Percentiles rank a stretch among this genome's conserved stretches.
Evolutionary conservation across 2,797 vertebrate species (phyloP).

Genomic region (Otus scops): DNA sequence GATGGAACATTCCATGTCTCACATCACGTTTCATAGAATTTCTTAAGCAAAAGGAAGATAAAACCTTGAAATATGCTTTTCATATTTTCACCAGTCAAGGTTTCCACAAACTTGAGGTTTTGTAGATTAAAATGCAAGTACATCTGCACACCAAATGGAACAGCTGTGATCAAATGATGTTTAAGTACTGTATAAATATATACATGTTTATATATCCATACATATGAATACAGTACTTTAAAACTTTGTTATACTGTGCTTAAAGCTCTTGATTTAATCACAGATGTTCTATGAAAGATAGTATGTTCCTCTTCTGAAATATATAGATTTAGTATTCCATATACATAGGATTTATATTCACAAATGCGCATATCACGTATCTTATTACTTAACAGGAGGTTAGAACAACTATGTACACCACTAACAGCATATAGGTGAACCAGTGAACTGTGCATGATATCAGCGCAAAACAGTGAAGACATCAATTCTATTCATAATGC

Average conservation of each 20-base stretch:
- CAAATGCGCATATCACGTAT: neutral
- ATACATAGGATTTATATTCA: neutral
- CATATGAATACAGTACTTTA: neutral
- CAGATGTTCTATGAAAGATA: neutral
- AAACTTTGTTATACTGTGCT: neutral
- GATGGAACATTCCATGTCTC: constrained; percentile 14
- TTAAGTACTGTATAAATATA: neutral
- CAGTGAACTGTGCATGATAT: neutral
- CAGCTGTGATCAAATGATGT: neutral
- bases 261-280: neutral
- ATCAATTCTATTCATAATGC: neutral
- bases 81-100: neutral
- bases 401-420: neutral
- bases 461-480: neutral
- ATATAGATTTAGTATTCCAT: neutral
- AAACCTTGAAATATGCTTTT: constrained; percentile 22
- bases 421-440: neutral
- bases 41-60: constrained; percentile 4
- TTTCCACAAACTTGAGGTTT: neutral
- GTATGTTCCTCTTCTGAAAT: neutral
- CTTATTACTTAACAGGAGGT: neutral
- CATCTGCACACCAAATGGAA: constrained; percentile 13
- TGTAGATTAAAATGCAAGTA: constrained; percentile 27
- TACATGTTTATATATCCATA: neutral
- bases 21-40: neutral